phyloP scores from a whole-genome alignment of 2,888 invertebrate genomes.

The Calameuta filiformis region DNA sequence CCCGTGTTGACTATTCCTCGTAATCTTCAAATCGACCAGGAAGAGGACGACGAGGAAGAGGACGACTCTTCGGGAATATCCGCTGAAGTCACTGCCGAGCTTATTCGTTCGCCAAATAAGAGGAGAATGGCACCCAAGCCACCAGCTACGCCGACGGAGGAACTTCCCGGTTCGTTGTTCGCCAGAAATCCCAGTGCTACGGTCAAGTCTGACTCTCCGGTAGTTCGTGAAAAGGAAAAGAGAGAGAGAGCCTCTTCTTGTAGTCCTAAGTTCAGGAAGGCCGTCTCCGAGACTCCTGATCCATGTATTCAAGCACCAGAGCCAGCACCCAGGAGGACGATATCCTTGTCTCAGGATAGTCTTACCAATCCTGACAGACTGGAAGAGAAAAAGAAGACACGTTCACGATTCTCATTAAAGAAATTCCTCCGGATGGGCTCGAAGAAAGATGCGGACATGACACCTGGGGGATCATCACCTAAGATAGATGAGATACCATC shows the following conservation, averaged over 20 bases:
- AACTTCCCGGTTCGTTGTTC: constrained; percentile 69
- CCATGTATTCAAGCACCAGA: constrained; percentile 30
- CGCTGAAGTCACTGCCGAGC: constrained; percentile 31
- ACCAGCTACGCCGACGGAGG: constrained; percentile 69
- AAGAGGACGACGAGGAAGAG: constrained; percentile 30
- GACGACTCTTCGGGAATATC: constrained; percentile 23
- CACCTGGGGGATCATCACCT: constrained; percentile 64
- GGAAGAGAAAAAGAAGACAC: constrained; percentile 76
- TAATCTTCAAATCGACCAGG: constrained; percentile 24
- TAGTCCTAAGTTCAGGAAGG: constrained; percentile 72
- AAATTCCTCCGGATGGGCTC: constrained; percentile 85
- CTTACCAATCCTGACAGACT: constrained; percentile 64
- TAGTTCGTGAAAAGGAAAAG: constrained; percentile 81
- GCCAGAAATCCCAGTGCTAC: constrained; percentile 69
- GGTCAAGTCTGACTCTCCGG: constrained; percentile 75
- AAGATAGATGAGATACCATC: constrained; percentile 71
- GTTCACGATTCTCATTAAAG: constrained; percentile 82
- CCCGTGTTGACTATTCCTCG: constrained; percentile 56
- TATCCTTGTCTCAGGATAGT: constrained; percentile 83
- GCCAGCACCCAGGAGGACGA: constrained; percentile 72
- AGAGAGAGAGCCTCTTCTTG: constrained; percentile 76
- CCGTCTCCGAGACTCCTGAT: constrained; percentile 62
- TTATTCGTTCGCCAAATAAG: constrained; percentile 72
- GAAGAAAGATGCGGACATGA: constrained; percentile 75
- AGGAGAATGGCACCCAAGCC: constrained; percentile 81